Base-by-base conservation (phyloP, 2,797 vertebrate species). In the Nannoperca obscura region DNA sequence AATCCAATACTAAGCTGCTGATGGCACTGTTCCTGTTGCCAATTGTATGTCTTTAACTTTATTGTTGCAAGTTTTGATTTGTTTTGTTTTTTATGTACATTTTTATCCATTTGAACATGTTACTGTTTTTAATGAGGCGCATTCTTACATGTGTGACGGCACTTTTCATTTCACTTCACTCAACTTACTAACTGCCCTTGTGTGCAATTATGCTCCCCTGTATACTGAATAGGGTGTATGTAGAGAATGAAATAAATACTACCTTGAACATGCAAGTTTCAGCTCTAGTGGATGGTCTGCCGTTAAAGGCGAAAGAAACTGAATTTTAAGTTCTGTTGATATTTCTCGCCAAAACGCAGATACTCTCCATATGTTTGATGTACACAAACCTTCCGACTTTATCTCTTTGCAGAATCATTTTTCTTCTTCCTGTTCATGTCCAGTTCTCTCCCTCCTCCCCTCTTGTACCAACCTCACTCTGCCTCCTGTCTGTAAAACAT, bases 401-500 rank as follows among this genome's bases (percentile, higher is more conserved):
- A 55, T 58, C 38, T 76, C 24, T 42, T 27, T 61, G 40, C 22
- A 22, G 53, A 61, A 61, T 32, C 42, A 58, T 61, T 40, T 40
- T 40, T 40, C 38, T 40, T 40, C 66, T 20, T 66, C 53, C 54
- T 62, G 17, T 53, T 70, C 40, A 40, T 59, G 11, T 32, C 61
- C 30, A 57, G 24, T 30, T 17, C 66, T 57, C 19, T 46, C n/a
- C 20, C 52, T 32, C 24, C 61, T 9, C 46, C 27, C 57, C 5
- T 12, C 15, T 30, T 49, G 10, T 22, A 54, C 38, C 15, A 11
- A 69, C 79, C 57, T 74, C 61, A 24, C 64, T 70, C 52, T 52
- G 63, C 36, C 74, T 54, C 63, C 61, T 73, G 42, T 82, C 71
- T 71, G 66, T 83, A 40, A 62, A 36, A 71, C 75, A 68, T 62